Evolutionary conservation across 2,888 invertebrate species (phyloP).

Genomic region (Pseudococcus viburni): DNA sequence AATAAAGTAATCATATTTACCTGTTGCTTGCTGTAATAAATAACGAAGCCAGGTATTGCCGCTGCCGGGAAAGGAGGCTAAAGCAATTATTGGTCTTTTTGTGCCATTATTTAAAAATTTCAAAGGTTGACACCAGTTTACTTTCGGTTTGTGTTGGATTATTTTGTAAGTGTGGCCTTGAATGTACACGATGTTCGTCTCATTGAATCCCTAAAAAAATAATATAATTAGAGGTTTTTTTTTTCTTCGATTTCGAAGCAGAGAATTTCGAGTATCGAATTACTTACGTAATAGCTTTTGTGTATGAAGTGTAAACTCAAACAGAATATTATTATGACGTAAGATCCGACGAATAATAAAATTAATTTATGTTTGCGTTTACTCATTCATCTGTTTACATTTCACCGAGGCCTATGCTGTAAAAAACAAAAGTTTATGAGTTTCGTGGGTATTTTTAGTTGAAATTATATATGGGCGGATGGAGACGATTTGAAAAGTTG

Average conservation of each 20-base stretch:
- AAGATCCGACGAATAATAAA: slow-evolving; percentile 54
- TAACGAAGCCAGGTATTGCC: slow-evolving; percentile 89
- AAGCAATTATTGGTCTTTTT: slow-evolving; percentile 76
- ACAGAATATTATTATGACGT: slow-evolving; percentile 56
- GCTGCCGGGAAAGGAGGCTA: slow-evolving; percentile 87
- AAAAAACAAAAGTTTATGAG: background rate
- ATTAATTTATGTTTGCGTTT: slow-evolving; percentile 58
- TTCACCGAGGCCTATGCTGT: slow-evolving; percentile 34
- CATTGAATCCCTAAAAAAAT: slow-evolving; percentile 40
- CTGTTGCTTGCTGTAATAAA: slow-evolving; percentile 83
- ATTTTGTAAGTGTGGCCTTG: slow-evolving; percentile 51
- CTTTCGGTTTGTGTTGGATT: slow-evolving; percentile 54
- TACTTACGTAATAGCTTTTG: slow-evolving; percentile 51
- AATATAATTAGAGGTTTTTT: background rate
- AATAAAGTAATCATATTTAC: slow-evolving; percentile 71
- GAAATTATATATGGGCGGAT: no score
- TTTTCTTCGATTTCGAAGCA: background rate
- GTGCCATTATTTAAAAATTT: slow-evolving; percentile 68
- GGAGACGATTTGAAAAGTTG: no score
- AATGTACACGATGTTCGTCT: slow-evolving; percentile 46
- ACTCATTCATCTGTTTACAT: slow-evolving; percentile 60
- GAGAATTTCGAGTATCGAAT: background rate
- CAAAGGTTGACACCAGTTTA: slow-evolving; percentile 70
- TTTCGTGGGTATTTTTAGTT: background rate
- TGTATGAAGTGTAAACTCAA: slow-evolving; percentile 51